A percentile compares a stretch with the other conserved stretches of the same genome.
Conservation (phyloP, 2,113 vertebrate species). For the Gallinago media region DNA sequence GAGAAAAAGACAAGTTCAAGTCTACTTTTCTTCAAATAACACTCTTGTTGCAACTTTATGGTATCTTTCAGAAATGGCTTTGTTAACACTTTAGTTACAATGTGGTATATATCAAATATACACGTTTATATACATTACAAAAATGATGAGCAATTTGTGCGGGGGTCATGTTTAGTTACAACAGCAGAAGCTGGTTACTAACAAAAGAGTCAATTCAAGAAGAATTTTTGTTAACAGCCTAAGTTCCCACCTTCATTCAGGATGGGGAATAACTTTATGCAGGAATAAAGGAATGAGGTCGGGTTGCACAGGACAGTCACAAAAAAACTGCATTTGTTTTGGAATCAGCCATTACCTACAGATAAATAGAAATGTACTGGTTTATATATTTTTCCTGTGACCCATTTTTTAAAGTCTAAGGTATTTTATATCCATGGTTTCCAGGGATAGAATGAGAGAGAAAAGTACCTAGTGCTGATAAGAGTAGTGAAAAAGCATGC, state of each 20-base stretch:
- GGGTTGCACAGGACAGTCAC: not conserved
- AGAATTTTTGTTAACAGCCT: not conserved
- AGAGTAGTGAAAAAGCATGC: not conserved
- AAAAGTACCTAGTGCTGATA: not conserved
- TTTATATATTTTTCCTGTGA: not conserved
- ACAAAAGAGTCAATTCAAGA: not conserved
- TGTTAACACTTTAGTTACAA: not conserved
- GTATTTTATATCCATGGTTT: not conserved
- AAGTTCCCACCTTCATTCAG: not conserved
- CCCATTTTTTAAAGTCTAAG: not conserved
- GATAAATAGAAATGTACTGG: not conserved
- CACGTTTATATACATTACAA: not conserved
- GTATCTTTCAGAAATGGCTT: not conserved
- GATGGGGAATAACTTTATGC: not conserved
- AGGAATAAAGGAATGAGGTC: not conserved
- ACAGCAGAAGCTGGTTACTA: not conserved
- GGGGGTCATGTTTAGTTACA: not conserved
- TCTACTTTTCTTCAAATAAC: not conserved
- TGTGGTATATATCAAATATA: not conserved
- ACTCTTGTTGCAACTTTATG: not conserved
- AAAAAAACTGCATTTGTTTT: not conserved
- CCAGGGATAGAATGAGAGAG: not conserved
- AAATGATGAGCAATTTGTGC: not conserved
- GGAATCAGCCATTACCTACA: not conserved
- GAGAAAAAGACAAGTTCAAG: not conserved